phyloP scores from a whole-genome alignment of 2,888 invertebrate species.

The Acleris cristana region DNA sequence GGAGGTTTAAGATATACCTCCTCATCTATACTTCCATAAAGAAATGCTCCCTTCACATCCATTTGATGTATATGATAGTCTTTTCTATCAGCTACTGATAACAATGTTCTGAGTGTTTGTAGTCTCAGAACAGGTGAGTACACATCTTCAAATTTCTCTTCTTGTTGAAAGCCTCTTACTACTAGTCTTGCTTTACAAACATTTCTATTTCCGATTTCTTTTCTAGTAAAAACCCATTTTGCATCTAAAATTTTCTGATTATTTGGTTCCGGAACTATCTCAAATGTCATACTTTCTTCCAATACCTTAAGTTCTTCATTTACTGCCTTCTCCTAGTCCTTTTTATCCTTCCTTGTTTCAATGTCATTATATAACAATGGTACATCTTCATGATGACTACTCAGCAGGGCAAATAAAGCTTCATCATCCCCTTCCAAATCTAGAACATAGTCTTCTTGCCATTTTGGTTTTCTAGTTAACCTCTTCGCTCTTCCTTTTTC shows the following conservation, averaged over 20 bases:
- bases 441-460: constrained; percentile 9
- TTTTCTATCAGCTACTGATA: constrained; percentile 28
- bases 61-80: constrained; percentile 10
- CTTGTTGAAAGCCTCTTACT: constrained; percentile 30
- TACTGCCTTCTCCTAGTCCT: constrained; percentile 35
- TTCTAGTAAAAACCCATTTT: constrained; percentile 35
- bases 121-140: constrained; percentile 31
- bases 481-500: constrained; percentile 1
- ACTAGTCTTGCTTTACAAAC: constrained; percentile 40
- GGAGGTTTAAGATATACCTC: background rate
- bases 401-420: constrained; percentile 4
- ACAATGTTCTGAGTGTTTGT: constrained; percentile 19
- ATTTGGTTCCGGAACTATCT: constrained; percentile 23
- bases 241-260: constrained; percentile 21
- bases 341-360: constrained; percentile 35
- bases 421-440: background rate
- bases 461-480: constrained; percentile 7
- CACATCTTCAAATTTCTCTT: constrained; percentile 1
- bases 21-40: background rate
- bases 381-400: constrained; percentile 1
- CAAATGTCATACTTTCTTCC: constrained; percentile 38
- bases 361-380: constrained; percentile 31
- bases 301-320: constrained; percentile 38
- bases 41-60: background rate
- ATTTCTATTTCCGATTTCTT: constrained; percentile 1